Percentiles rank a stretch among this genome's conserved stretches.
Evolutionary conservation across 2,888 invertebrate species (phyloP).

Genomic region (Papilio elwesi): DNA sequence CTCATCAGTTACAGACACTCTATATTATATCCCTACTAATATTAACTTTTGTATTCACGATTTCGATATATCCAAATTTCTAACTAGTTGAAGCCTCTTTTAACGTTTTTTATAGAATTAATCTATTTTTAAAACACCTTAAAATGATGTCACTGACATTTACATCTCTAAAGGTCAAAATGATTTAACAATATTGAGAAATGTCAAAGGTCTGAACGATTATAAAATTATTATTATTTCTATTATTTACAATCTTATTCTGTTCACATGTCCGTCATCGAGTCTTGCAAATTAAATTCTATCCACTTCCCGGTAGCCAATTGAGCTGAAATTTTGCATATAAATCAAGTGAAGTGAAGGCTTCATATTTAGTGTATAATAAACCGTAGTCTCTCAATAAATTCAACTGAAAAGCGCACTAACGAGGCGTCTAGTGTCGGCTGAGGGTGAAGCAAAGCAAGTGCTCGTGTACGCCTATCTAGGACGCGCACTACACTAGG

Average conservation of each 20-base stretch:
- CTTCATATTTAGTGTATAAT: not conserved
- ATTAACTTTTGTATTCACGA: too few species aligned
- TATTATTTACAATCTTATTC: too few species aligned
- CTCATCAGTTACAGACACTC: too few species aligned
- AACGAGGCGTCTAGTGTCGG: constrained; percentile 28
- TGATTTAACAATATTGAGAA: constrained; percentile 7
- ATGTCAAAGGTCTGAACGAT: not conserved
- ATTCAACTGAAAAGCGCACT: constrained; percentile 21
- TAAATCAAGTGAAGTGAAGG: too few species aligned
- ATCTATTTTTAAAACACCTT: not conserved
- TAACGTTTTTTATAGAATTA: not conserved
- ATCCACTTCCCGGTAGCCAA: too few species aligned
- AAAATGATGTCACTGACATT: constrained; percentile 15
- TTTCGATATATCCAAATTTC: too few species aligned
- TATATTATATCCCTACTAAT: too few species aligned
- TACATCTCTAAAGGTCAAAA: constrained; percentile 7
- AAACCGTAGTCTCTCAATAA: constrained; percentile 17
- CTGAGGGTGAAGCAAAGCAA: constrained; percentile 17
- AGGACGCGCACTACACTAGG: constrained; percentile 16
- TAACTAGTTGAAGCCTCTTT: not conserved
- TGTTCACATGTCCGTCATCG: too few species aligned
- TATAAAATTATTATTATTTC: too few species aligned
- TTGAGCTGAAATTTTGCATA: too few species aligned
- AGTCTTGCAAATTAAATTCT: too few species aligned
- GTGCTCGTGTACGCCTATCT: constrained; percentile 26